Conservation (phyloP, 1,140 invertebrate genomes). For the Rhyzopertha dominica region DNA sequence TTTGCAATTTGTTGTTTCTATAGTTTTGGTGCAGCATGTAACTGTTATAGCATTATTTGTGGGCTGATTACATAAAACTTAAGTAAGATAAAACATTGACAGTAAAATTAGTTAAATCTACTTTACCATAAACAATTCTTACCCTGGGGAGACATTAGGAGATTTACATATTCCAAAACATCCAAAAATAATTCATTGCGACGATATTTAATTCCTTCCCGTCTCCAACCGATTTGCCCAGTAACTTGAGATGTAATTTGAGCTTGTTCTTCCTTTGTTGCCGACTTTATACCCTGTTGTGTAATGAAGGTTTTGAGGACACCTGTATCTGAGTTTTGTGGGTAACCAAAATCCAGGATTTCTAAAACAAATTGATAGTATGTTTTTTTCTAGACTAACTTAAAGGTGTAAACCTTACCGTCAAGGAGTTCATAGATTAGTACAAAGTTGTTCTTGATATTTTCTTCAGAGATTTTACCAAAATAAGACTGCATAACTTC, state of each 20-base stretch:
- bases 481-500: constrained; percentile 99
- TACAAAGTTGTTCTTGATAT: constrained; percentile 99
- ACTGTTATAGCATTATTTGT: no score
- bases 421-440: constrained; percentile 98
- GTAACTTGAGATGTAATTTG: constrained; percentile 99
- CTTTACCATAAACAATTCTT: constrained; percentile 13
- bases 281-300: constrained; percentile 97
- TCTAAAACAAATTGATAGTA: constrained; percentile 59
- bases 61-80: no score
- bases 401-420: constrained; percentile 54
- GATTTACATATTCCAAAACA: constrained; percentile 98
- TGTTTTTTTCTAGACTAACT: neutral
- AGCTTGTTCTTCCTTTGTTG: constrained; percentile 98
- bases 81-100: no score
- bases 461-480: constrained; percentile 99
- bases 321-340: constrained; percentile 99
- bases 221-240: constrained; percentile 98
- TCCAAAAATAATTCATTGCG: constrained; percentile 98
- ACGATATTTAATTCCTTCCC: constrained; percentile 98
- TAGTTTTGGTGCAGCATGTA: no score
- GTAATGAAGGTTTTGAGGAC: constrained; percentile 99
- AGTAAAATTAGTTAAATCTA: no score
- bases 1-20: no score
- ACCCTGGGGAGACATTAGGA: constrained; percentile 99
- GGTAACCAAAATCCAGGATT: constrained; percentile 99